Percentiles rank a stretch among this genome's conserved stretches.
Conservation (phyloP, 2,797 vertebrate genomes). For the Eupleurogrammus muticus region DNA sequence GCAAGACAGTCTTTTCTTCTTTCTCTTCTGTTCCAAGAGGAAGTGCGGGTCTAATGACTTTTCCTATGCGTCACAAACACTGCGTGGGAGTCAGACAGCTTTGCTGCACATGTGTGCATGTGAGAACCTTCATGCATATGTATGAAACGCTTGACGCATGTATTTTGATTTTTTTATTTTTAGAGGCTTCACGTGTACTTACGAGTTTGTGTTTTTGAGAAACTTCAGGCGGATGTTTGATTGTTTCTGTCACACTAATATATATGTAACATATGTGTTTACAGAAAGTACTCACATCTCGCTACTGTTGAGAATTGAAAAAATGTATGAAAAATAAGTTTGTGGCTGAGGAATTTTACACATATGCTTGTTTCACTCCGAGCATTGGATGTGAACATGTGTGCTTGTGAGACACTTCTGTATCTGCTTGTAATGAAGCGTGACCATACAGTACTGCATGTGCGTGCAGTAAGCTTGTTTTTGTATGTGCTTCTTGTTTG, state of each 20-base stretch:
- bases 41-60: constrained; percentile 79
- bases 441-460: constrained; percentile 7
- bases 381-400: constrained; percentile 43
- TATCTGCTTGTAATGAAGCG: constrained; percentile 4
- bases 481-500: constrained; percentile 30
- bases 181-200: constrained; percentile 31
- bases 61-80: constrained; percentile 78
- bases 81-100: constrained; percentile 74
- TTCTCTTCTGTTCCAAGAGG: constrained; percentile 75
- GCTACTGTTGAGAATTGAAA: constrained; percentile 15
- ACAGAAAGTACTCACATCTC: constrained; percentile 28
- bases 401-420: constrained; percentile 29
- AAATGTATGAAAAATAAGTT: constrained; percentile 35
- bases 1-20: constrained; percentile 69
- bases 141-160: constrained; percentile 43
- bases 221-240: constrained; percentile 23
- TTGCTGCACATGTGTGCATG: constrained; percentile 60
- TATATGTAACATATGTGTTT: constrained; percentile 14
- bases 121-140: constrained; percentile 61
- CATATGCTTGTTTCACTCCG: constrained; percentile 24
- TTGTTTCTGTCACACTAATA: constrained; percentile 21
- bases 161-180: constrained; percentile 47
- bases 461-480: constrained; percentile 27
- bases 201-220: constrained; percentile 30
- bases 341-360: constrained; percentile 33